Conservation (phyloP, 2,797 vertebrate genomes). For the Malurus leucopterus region DNA sequence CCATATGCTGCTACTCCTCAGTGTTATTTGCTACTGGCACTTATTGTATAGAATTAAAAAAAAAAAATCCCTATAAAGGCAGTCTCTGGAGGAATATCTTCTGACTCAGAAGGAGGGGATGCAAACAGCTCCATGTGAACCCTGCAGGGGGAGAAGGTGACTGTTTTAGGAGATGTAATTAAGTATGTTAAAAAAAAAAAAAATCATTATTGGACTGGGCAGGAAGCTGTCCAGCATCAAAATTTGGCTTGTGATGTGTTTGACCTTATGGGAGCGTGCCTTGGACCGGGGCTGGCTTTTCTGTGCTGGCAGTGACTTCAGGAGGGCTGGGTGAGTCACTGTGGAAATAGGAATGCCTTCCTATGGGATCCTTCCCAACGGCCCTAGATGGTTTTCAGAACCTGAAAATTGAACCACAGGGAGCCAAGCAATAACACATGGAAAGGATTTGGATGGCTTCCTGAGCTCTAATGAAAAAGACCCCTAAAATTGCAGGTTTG, state of each 20-base stretch:
- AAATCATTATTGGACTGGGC: neutral
- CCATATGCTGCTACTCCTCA: neutral
- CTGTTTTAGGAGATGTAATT: neutral
- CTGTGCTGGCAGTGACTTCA: neutral
- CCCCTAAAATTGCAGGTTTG: neutral
- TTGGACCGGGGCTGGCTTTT: neutral
- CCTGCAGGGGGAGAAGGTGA: neutral
- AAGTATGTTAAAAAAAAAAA: neutral
- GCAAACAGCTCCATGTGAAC: neutral
- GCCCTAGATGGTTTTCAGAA: neutral
- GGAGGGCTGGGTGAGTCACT: neutral
- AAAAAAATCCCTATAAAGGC: neutral
- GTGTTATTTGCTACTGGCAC: neutral
- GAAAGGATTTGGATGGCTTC: neutral
- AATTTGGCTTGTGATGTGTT: neutral
- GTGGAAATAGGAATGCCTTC: constrained; percentile 6
- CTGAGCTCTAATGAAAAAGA: neutral
- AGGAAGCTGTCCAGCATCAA: neutral
- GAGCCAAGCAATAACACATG: neutral
- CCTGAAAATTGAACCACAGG: neutral
- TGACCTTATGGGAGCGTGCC: neutral
- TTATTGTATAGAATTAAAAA: neutral
- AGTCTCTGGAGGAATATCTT: neutral
- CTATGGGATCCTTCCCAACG: neutral
- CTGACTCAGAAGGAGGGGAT: fast-evolving